Conservation (phyloP, 2,888 invertebrate genomes). For the Thecophora atra region DNA sequence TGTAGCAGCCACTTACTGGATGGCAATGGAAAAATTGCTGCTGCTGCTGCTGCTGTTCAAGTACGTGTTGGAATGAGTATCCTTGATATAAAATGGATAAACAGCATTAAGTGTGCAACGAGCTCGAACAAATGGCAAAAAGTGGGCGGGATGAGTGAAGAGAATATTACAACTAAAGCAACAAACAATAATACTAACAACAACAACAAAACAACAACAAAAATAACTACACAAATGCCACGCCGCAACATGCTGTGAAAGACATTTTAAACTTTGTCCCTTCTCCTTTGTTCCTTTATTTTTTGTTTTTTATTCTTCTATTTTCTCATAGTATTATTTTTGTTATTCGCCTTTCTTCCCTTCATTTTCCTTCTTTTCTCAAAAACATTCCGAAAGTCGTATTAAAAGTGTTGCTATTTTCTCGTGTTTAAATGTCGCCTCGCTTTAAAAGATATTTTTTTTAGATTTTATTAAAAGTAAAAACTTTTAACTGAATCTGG, state of each 20-base stretch:
- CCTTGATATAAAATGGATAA: constrained; percentile 24
- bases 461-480: not conserved
- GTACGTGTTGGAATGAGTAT: constrained; percentile 13
- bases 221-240: not conserved
- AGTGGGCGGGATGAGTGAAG: not conserved
- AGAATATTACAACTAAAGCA: not conserved
- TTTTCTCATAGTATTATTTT: not conserved
- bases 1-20: constrained; percentile 5
- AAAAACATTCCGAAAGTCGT: not conserved
- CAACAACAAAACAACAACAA: not conserved
- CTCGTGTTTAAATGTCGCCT: not conserved
- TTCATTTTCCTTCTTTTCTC: too few relatives aligned
- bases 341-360: too few relatives aligned
- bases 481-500: not conserved
- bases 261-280: constrained; percentile 3
- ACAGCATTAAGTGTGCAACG: constrained; percentile 19
- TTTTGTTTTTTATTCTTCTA: not conserved
- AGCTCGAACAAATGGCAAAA: constrained; percentile 23
- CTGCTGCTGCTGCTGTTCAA: not conserved
- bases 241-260: constrained; percentile 2
- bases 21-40: constrained; percentile 1
- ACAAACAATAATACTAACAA: constrained; percentile 3
- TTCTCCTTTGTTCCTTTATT: not conserved
- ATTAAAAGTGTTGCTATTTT: not conserved
- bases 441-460: not conserved